Evolutionary conservation across 2,888 invertebrate genomes (phyloP).

Genomic region (Rotaria macrura): DNA sequence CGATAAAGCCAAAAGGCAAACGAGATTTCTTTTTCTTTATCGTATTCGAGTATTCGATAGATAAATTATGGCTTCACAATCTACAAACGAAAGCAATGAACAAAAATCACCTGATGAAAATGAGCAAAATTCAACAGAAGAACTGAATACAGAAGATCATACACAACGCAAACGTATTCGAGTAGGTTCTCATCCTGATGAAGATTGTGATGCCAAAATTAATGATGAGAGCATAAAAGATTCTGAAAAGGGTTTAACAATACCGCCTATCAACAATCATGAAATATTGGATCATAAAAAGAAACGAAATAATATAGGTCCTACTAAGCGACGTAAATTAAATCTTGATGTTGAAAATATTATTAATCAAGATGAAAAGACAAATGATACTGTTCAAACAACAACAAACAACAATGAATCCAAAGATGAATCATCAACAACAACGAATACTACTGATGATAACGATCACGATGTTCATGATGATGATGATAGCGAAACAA

Average conservation of each 20-base stretch:
- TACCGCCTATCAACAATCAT: background rate
- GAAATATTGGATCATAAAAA: background rate
- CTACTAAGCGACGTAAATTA: background rate
- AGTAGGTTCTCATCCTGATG: background rate
- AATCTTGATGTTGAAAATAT: background rate
- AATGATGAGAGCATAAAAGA: background rate
- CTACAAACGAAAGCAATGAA: background rate
- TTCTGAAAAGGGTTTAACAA: background rate
- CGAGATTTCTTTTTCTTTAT: too few species aligned
- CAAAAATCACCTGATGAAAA: background rate
- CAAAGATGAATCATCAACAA: background rate
- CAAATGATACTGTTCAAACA: background rate
- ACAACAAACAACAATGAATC: background rate
- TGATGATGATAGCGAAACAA: background rate
- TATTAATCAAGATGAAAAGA: background rate
- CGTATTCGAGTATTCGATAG: too few species aligned
- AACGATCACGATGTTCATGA: too few species aligned
- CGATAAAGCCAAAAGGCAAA: too few species aligned
- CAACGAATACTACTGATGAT: background rate
- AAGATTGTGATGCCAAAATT: background rate
- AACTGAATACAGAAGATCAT: background rate
- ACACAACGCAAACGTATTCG: background rate
- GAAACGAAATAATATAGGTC: background rate
- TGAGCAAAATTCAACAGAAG: background rate
- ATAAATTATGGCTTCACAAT: background rate